Evolutionary conservation across 2,113 vertebrate species (phyloP), one percentile per base, ranked within the genome.

Genomic region (Calyptommatus sinebrachiatus): DNA sequence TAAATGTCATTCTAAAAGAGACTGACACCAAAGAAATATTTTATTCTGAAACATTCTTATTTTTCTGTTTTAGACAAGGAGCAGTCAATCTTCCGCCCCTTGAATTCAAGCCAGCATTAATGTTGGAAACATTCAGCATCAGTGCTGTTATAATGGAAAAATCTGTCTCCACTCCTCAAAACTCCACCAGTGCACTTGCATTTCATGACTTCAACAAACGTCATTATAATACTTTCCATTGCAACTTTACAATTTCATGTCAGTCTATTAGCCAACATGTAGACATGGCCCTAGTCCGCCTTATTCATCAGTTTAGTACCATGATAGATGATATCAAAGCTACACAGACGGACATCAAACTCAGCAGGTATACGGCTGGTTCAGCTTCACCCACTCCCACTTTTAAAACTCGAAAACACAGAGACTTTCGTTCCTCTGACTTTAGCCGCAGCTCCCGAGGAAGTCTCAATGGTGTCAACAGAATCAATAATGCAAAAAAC

Each of bases 241-340:
- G 98, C 62, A 97, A 99, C 10, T 98, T 99, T 78, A 99, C 98
- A 2, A 95, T 98, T 7, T 98, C 98, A 45, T 99, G 98, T 89
- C 98, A 99, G 88, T 96, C 98, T 83, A 99, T 99, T 91, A 99
- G 98, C 92, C 98, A 99, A 91, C 97, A 97, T 0, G 98, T 99
- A 1, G 98, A 99, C 88, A 99, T 99, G 98, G 98, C 98, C 4
- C 93, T 99, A 78, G 98, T 99, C 60, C 96, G 98, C 7, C 98
- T 99, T 80, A 98, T 99, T 88, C 98, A 99, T 88, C 98, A 99
- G 85, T 99, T 99, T 89, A 99, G 98, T 87, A 99, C 97, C 21
- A 99, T 99, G 98, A 97, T 99, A 12, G 97, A 99, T 0, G 98
- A 99, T 77, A 98, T 99, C 92, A 99, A 99, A 88, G 98, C 98